Evolutionary conservation across 2,113 vertebrate species (phyloP).

Genomic region (Phoxinus phoxinus): DNA sequence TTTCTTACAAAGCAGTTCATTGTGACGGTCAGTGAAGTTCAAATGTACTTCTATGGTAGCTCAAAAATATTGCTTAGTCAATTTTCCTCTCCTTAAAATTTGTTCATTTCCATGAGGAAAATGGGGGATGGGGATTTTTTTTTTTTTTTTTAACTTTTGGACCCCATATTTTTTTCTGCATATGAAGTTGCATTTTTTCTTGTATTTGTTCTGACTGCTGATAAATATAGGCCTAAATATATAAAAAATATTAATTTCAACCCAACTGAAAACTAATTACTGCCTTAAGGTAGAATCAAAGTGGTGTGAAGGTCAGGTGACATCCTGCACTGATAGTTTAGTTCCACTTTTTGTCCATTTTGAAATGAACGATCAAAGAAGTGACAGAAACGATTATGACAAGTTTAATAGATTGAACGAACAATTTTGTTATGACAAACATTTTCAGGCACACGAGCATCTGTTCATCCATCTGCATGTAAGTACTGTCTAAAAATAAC

Average conservation of each 20-base stretch:
- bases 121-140: neutral
- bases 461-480: conserved; percentile 7
- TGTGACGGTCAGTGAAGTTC: neutral
- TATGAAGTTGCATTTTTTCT: neutral
- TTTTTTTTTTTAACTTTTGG: neutral
- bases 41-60: neutral
- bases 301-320: neutral
- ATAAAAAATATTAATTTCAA: too few species aligned
- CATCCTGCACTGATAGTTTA: neutral
- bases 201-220: neutral
- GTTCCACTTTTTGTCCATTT: neutral
- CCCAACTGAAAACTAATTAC: neutral
- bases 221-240: too few species aligned
- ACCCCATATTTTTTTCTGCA: neutral
- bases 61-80: neutral
- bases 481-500: neutral
- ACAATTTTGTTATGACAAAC: neutral
- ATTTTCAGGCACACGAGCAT: neutral
- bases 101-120: neutral
- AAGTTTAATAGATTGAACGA: neutral
- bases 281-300: neutral
- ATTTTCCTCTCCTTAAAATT: neutral
- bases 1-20: neutral
- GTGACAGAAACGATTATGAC: neutral
- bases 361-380: neutral